Percentiles rank a stretch among this genome's conserved stretches.
Evolutionary conservation across 2,113 vertebrate species (phyloP).

Genomic region (Azemiops feae): DNA sequence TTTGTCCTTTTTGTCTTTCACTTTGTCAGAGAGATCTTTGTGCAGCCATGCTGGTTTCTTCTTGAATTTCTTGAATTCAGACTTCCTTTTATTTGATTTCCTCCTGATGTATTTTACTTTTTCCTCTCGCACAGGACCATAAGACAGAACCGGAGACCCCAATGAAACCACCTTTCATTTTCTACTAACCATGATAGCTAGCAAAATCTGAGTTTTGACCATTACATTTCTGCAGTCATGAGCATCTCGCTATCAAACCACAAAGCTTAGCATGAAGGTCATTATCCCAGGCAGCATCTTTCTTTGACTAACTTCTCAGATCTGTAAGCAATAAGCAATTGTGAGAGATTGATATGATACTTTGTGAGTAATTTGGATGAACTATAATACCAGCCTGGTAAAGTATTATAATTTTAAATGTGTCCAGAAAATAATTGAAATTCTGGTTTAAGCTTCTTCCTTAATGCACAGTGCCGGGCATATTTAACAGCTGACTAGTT

Average conservation of each 20-base stretch:
- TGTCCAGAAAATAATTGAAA: constrained; percentile 86
- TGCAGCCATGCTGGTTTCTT: too few species aligned
- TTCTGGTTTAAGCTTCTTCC: constrained; percentile 78
- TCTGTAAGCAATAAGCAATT: constrained; percentile 71
- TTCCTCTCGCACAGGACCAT: constrained; percentile 33
- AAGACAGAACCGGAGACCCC: constrained; percentile 10
- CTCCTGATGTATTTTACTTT: background rate
- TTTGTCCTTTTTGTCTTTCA: too few species aligned
- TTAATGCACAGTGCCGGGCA: constrained; percentile 72
- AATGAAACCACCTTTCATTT: constrained; percentile 35
- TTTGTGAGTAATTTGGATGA: constrained; percentile 79
- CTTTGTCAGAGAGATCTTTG: too few species aligned
- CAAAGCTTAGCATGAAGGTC: constrained; percentile 68
- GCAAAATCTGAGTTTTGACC: constrained; percentile 45
- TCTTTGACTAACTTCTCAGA: constrained; percentile 65
- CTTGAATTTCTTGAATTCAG: background rate
- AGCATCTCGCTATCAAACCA: constrained; percentile 48
- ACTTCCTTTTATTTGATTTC: background rate
- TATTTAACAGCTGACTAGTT: constrained; percentile 84
- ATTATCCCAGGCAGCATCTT: constrained; percentile 60
- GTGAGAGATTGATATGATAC: constrained; percentile 77
- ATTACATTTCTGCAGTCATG: constrained; percentile 26
- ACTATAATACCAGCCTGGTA: constrained; percentile 76
- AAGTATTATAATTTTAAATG: constrained; percentile 87
- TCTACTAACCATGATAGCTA: constrained; percentile 43